These are phyloP conservation scores for Hippoglossus stenolepis DNA, from an alignment of 2,113 vertebrate genomes.

Conservation along the genomic window DNA sequence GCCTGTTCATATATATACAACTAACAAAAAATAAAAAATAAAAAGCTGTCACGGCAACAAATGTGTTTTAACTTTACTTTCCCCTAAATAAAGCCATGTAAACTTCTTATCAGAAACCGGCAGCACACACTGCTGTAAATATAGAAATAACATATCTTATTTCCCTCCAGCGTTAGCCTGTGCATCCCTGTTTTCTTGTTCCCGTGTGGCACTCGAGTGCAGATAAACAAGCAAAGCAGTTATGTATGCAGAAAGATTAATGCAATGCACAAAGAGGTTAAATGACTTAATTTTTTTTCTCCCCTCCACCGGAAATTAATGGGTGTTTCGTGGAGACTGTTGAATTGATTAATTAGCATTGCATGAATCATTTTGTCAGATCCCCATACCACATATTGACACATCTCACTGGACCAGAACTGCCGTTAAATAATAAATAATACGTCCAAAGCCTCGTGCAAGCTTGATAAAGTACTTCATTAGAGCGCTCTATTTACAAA, in stretches of 20 bases:
- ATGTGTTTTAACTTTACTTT: background rate
- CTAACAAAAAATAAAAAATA: conserved; percentile 8
- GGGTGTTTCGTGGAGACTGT: conserved; percentile 51
- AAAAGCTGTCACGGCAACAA: background rate
- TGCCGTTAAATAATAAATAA: conserved; percentile 72
- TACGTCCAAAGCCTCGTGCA: conserved; percentile 46
- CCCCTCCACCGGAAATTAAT: conserved; percentile 56
- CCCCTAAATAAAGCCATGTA: background rate
- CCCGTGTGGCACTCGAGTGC: background rate
- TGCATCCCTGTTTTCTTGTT: background rate
- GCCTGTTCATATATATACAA: conserved; percentile 8
- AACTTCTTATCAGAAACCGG: background rate
- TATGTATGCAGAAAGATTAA: conserved; percentile 51
- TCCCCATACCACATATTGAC: conserved; percentile 63
- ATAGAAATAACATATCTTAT: conserved; percentile 14
- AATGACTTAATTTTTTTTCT: conserved; percentile 29
- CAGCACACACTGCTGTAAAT: conserved; percentile 1
- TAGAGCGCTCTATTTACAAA: conserved; percentile 72
- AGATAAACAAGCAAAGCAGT: conserved; percentile 15
- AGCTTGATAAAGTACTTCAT: conserved; percentile 69
- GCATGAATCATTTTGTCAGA: conserved; percentile 75
- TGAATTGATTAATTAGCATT: conserved; percentile 70
- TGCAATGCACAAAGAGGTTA: conserved; percentile 48
- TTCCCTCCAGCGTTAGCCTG: conserved; percentile 5
- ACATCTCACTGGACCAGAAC: conserved; percentile 64